Base-by-base conservation (phyloP, 2,797 vertebrate genomes). In the Sebastes minor region DNA sequence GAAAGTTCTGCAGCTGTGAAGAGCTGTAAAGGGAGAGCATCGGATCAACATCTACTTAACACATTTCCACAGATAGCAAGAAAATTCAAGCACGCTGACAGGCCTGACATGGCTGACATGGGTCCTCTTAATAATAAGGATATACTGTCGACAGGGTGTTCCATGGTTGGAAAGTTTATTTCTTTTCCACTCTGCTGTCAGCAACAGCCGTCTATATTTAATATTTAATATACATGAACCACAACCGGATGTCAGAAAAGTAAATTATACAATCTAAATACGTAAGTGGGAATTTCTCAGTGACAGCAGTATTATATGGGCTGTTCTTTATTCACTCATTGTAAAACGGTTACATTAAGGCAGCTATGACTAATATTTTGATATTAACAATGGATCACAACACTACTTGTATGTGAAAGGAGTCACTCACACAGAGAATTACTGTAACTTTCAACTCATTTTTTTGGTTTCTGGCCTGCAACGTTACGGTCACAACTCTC, bases 111-210 rank as follows among this genome's bases (percentile, higher is more conserved):
- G 53, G 53, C 80, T 90, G 90, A 90, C 88, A 84, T 23, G 74
- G 82, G 81, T 81, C 80, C 76, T 92, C 88, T 91, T 92, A 87
- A 90, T 92, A 91, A 91, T 87, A 90, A 86, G 88, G 83, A 89
- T 55, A 71, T 23, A 71, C 73, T 82, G 90, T 86, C 74, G 74
- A 80, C 88, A 83, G 84, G 71, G 83, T 83, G 82, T 84, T 87
- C 83, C 82, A 86, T 85, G 77, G 74, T 84, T 83, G 82, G 72
- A 91, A 82, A 92, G 83, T 89, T 80, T 87, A 91, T 92, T 86
- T 84, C 72, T 81, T 80, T 82, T 82, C 74, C 84, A 64, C 77
- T 81, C 57, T 71, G 77, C 89, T 92, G 91, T 89, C 92, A 89
- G 85, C 75, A 90, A 57, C 74, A 62, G 78, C 61, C 74, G 89